Conservation (phyloP, 2,113 vertebrate species). For the Nicator chloris region DNA sequence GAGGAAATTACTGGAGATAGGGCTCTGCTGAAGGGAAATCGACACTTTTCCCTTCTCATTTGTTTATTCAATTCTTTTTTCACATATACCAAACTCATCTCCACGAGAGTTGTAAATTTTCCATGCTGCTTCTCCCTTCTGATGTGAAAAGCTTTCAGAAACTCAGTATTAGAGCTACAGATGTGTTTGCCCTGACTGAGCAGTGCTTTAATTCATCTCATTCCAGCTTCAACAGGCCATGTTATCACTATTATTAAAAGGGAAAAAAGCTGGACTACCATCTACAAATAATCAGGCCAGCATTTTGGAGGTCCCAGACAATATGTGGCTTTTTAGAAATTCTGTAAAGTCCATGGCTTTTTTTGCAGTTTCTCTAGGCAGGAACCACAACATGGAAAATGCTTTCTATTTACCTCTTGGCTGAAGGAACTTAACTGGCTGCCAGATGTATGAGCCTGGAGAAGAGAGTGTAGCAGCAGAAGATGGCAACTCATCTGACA, state of each 20-base stretch:
- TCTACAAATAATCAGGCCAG: neutral
- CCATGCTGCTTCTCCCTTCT: neutral
- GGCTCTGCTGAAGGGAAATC: neutral
- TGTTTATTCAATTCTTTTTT: neutral
- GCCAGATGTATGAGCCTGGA: neutral
- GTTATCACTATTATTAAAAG: neutral
- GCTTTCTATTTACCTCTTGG: neutral
- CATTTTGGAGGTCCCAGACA: neutral
- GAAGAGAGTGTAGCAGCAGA: neutral
- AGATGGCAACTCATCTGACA: neutral
- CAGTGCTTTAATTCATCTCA: neutral
- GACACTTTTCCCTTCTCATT: neutral
- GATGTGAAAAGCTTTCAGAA: neutral
- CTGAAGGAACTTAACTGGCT: neutral
- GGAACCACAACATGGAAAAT: neutral
- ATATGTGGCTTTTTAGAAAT: neutral
- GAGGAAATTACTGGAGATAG: neutral
- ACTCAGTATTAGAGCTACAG: neutral
- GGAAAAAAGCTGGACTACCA: neutral
- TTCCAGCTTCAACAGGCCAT: neutral
- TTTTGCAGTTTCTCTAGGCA: neutral
- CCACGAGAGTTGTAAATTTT: neutral
- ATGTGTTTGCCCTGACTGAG: neutral
- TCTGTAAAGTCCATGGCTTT: neutral
- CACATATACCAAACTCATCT: neutral